Conservation (phyloP, 2,888 invertebrate species). For the Drosophila diplacantha region DNA sequence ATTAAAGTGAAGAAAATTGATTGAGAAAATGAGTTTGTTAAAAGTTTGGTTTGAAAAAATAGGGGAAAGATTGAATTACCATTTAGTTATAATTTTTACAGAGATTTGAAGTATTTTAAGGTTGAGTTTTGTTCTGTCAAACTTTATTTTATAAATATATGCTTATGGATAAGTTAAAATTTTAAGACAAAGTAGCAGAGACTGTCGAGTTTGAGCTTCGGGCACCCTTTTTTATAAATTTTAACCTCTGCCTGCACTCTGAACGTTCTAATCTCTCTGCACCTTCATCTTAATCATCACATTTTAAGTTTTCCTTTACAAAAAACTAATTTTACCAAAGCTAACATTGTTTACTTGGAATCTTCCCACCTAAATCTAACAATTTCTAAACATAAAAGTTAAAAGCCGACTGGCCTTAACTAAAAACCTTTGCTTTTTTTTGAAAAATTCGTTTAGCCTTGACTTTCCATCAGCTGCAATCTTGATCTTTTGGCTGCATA, state of each 20-base stretch:
- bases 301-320: neutral
- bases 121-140: neutral
- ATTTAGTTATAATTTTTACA: neutral
- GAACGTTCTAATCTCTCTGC: too few relatives aligned
- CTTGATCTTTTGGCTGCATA: conserved; percentile 35
- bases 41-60: neutral
- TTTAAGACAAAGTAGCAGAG: neutral
- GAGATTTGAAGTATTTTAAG: neutral
- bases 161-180: neutral
- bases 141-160: neutral
- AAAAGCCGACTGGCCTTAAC: conserved; percentile 4
- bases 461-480: conserved; percentile 23
- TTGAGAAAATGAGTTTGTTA: neutral
- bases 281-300: neutral
- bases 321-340: neutral
- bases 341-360: neutral
- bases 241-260: neutral
- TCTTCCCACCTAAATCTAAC: conserved; percentile 2
- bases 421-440: conserved; percentile 2
- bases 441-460: conserved; percentile 14
- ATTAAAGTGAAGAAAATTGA: neutral
- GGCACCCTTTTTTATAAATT: neutral
- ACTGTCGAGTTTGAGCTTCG: neutral
- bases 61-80: neutral
- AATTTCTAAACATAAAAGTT: conserved; percentile 15